Evolutionary conservation across 2,888 invertebrate genomes (phyloP), one percentile per base, ranked within the genome.

Genomic region (Agrotis ipsilon): DNA sequence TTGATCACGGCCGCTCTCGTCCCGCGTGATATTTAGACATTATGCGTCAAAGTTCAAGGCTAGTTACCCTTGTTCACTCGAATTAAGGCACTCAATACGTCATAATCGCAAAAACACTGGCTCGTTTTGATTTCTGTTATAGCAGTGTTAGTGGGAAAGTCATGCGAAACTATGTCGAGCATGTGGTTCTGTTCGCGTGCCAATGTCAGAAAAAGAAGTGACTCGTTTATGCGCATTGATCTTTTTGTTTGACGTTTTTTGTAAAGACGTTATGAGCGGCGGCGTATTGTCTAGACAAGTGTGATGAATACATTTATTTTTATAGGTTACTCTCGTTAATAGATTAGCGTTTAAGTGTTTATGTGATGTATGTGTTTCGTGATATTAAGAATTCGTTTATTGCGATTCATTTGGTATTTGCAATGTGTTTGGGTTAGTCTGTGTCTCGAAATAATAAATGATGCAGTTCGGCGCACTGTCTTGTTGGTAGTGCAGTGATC

Each of bases 161-260:
- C 80, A 84, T 81, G 69, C 65, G 83, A 83, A 74, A 81, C 81
- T 64, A 74, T 62, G 71, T 77, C 65, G 72, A 85, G 83, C 78
- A 86, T 82, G 85, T 82, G 84, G 81, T 63, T 81, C 61, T 78
- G 81, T 85, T 83, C 72, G 78, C 82, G 88, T 92, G 92, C 92
- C 90, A 91, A 92, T 84, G 82, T 81, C 83, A 72, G 72, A 88
- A 88, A 89, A 89, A 91, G 80, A 87, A 83, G 82, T 88, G 89
- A 85, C 81, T 85, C 70, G 82, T 85, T 81, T 81, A 80, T 84
- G 84, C 52, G 81, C 84, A 85, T 84, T 86, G 84, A 86, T 85
- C 76, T 86, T 86, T 86, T 79, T 86, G 82, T 85, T 86, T 80
- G 72, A 83, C 74, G 72, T 81, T 78, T 77, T 74, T 71, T 72